These are phyloP conservation scores for Smittia aterrima DNA, from an alignment of 2,888 invertebrate genomes.

Conservation along the genomic window DNA sequence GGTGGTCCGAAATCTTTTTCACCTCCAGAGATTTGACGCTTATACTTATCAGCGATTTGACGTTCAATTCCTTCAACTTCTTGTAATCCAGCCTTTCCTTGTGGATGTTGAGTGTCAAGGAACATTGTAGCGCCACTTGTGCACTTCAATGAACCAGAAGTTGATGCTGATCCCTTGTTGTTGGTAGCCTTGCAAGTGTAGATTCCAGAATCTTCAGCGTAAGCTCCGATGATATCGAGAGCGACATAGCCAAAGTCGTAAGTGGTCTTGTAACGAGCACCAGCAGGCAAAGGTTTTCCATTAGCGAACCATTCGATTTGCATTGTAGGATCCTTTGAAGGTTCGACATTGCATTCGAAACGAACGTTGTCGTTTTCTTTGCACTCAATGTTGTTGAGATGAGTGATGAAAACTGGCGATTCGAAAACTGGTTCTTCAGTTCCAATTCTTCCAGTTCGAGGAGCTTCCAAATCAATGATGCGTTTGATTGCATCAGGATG, in stretches of 20 bases:
- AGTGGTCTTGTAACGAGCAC: constrained; percentile 85
- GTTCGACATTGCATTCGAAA: constrained; percentile 90
- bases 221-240: constrained; percentile 81
- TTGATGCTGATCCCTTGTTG: constrained; percentile 83
- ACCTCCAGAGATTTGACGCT: constrained; percentile 66
- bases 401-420: constrained; percentile 84
- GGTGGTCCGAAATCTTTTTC: constrained; percentile 81
- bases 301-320: constrained; percentile 94
- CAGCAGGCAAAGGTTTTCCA: constrained; percentile 82
- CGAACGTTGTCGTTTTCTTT: constrained; percentile 84
- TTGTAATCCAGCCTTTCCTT: constrained; percentile 85
- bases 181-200: constrained; percentile 89
- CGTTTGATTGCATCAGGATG: constrained; percentile 87
- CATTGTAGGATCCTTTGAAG: constrained; percentile 86
- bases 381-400: constrained; percentile 86
- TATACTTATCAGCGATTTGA: constrained; percentile 69
- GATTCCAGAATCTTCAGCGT: constrained; percentile 89
- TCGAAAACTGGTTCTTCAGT: constrained; percentile 77
- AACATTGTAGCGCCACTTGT: constrained; percentile 76
- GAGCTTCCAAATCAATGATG: constrained; percentile 82
- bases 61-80: constrained; percentile 88
- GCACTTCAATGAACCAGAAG: constrained; percentile 84
- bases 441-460: constrained; percentile 60
- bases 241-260: constrained; percentile 97
- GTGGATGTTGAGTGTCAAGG: constrained; percentile 91